Base-by-base conservation (phyloP, 1,140 invertebrate genomes). In the Caenorhabditis tropicalis region DNA sequence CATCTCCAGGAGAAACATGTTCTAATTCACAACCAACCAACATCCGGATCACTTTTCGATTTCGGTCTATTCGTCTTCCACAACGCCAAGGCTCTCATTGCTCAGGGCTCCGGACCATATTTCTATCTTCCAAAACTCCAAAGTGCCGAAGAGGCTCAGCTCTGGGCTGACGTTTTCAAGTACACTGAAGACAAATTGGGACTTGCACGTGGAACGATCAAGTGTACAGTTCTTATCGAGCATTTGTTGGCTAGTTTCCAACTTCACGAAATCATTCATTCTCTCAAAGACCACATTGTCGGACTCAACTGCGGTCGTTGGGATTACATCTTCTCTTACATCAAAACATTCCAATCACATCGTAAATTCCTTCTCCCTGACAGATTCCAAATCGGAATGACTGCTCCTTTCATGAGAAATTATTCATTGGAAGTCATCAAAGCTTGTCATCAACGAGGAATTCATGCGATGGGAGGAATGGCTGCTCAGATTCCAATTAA, bases 221-320 rank as follows among this genome's bases (percentile, higher is more conserved):
- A 94, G 91, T 94, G 94, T 21, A 94, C 94, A 89, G 94, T 95
- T 31, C 91, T 95, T 10, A 94, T 95, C 86, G 94, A 95, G 90
- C 94, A 94, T 91, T 93, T 95, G 83, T 88, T 94, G 21, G 94
- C 94, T 0, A 92, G 92, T 21, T 91, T 91, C 88, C 90, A 90
- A 81, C 84, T 94, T 92, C 94, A 95, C 49, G 93, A 94, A 88
- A 95, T 95, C 85, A 92, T 95, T 24, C 94, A 93, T 91, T 93
- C 93, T 49, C 89, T 95, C 24, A 92, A 91, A 85, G 93, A 94
- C 48, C 94, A 95, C 91, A 94, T 94, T 21, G 90, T 94, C 33
- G 94, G 94, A 24, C 91, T 95, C 0, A 95, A 95, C 88, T 95
- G 94, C 92, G 94, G 94, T 6, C 94, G 94, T 86, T 95, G 94